A percentile compares a stretch with the other conserved stretches of the same genome.
Evolutionary conservation across 1,140 invertebrate species (phyloP).

Genomic region (Pantala flavescens): DNA sequence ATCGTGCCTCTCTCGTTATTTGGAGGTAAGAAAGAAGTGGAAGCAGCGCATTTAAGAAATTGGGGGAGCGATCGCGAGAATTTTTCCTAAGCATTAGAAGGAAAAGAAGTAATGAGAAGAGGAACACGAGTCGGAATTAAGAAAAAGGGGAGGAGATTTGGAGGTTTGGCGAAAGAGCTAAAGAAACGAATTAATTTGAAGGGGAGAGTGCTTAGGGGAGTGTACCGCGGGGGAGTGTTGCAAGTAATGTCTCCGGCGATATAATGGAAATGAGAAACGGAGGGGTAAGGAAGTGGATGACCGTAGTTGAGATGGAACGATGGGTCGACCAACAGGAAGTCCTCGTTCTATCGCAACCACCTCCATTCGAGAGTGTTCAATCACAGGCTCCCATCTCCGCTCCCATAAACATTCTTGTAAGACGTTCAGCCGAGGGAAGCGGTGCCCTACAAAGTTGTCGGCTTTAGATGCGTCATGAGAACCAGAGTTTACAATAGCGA

Average conservation of each 20-base stretch:
- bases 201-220: not conserved
- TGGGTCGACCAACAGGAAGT: too few relatives aligned
- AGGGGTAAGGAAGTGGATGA: not conserved
- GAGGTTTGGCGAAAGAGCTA: not conserved
- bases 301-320: not conserved
- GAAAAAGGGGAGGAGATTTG: not conserved
- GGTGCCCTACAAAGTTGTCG: too few relatives aligned
- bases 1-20: too few relatives aligned
- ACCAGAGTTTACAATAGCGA: too few relatives aligned
- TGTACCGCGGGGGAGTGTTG: not conserved
- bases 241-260: not conserved
- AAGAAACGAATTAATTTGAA: slow-evolving; percentile 7
- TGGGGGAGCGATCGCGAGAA: not conserved
- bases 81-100: not conserved
- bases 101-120: not conserved
- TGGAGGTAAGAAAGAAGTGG: not conserved
- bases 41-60: not conserved
- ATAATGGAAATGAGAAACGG: not conserved
- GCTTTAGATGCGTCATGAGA: too few relatives aligned
- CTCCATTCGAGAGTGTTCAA: too few relatives aligned
- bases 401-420: too few relatives aligned
- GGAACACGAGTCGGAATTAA: slow-evolving; percentile 4
- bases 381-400: too few relatives aligned
- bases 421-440: too few relatives aligned
- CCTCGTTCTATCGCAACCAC: too few relatives aligned